Conservation (phyloP, 2,113 vertebrate genomes). For the Harpagus bidentatus region DNA sequence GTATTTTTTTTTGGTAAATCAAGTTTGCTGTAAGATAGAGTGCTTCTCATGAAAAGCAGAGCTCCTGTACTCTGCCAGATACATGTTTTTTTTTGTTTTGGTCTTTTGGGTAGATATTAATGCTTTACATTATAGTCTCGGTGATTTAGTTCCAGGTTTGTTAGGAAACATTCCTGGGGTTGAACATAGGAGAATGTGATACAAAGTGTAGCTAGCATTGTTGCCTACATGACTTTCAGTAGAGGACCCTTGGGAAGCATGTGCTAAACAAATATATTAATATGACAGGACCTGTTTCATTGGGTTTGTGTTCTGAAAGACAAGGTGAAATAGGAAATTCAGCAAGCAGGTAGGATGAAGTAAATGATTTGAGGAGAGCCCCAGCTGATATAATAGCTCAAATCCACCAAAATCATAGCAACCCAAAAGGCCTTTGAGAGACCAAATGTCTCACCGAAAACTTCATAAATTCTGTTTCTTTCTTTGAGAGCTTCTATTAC, state of each 20-base stretch:
- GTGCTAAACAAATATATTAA: not conserved
- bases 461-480: not conserved
- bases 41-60: not conserved
- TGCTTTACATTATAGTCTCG: too few relatives aligned
- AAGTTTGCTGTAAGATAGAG: not conserved
- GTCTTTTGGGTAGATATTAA: not conserved
- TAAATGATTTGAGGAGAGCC: not conserved
- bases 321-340: not conserved
- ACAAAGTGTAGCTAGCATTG: not conserved
- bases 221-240: not conserved
- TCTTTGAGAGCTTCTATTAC: not conserved
- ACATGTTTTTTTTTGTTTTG: not conserved
- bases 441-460: not conserved
- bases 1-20: not conserved
- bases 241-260: not conserved
- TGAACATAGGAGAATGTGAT: not conserved
- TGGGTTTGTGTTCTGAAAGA: not conserved
- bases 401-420: not conserved
- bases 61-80: not conserved
- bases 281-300: not conserved
- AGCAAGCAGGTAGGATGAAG: not conserved
- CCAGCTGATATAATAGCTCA: not conserved
- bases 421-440: not conserved
- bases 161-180: not conserved
- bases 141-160: not conserved